These are phyloP conservation scores for Emys orbicularis DNA, from an alignment of 2,797 vertebrate genomes.

Conservation along the genomic window DNA sequence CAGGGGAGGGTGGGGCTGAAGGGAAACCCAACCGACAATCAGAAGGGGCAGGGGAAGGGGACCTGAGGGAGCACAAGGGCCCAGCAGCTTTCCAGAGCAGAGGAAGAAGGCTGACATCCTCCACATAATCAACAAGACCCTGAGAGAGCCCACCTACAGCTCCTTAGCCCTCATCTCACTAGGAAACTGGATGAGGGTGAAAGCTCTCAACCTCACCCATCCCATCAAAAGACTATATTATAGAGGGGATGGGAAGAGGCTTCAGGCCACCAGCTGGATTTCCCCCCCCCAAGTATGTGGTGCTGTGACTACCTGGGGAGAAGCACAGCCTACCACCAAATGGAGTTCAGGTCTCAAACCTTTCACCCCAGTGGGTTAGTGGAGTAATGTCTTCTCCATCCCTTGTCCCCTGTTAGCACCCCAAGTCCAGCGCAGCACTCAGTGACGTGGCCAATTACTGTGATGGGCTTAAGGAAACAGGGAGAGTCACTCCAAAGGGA, in stretches of 20 bases:
- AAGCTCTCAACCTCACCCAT: not conserved
- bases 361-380: not conserved
- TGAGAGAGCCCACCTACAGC: not conserved
- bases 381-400: not conserved
- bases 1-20: not conserved
- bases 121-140: not conserved
- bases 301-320: not conserved
- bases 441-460: not conserved
- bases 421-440: not conserved
- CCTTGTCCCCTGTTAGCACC: not conserved
- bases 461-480: rapidly evolving
- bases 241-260: not conserved
- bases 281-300: not conserved
- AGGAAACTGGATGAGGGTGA: not conserved
- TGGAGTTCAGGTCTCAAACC: not conserved
- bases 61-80: not conserved
- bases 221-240: not conserved
- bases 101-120: not conserved
- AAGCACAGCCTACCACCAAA: not conserved
- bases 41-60: not conserved
- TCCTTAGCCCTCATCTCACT: not conserved
- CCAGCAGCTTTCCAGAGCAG: not conserved
- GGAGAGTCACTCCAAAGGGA: not conserved
- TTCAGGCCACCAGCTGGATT: not conserved
- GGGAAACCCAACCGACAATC: not conserved